phyloP scores from a whole-genome alignment of 2,113 vertebrate species.

The Petaurus breviceps region DNA sequence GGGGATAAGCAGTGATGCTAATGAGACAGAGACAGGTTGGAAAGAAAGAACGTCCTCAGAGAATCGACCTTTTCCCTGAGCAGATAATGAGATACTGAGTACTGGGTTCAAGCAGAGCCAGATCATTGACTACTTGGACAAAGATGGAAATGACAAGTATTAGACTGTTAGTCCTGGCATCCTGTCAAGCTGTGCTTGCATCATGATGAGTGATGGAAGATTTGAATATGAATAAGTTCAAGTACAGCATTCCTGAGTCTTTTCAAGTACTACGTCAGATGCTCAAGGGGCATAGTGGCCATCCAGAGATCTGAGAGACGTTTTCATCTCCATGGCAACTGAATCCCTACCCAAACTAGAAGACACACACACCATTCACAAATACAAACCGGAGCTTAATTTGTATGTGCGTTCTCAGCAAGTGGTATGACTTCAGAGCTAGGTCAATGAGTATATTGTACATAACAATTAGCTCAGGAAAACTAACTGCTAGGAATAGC shows the following conservation, averaged over 20 bases:
- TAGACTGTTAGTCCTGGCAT: neutral
- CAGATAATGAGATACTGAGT: neutral
- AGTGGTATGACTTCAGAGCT: neutral
- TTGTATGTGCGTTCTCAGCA: neutral
- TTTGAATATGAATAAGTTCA: neutral
- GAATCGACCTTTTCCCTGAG: neutral
- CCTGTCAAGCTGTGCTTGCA: neutral
- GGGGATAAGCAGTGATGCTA: neutral
- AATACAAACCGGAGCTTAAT: neutral
- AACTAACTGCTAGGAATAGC: neutral
- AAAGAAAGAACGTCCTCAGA: neutral
- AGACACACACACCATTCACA: neutral
- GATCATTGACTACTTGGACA: neutral
- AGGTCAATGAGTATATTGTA: too few relatives aligned
- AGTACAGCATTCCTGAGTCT: neutral
- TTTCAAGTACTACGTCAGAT: neutral
- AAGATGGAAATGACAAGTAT: neutral
- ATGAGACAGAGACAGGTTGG: too few relatives aligned
- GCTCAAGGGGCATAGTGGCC: neutral
- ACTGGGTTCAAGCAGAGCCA: neutral
- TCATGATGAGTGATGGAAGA: neutral
- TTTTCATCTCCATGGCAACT: neutral
- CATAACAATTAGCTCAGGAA: neutral
- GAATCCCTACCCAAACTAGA: neutral
- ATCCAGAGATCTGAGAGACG: neutral